Conservation (phyloP, 1,140 invertebrate genomes). For the Drosophila pectinifera region DNA sequence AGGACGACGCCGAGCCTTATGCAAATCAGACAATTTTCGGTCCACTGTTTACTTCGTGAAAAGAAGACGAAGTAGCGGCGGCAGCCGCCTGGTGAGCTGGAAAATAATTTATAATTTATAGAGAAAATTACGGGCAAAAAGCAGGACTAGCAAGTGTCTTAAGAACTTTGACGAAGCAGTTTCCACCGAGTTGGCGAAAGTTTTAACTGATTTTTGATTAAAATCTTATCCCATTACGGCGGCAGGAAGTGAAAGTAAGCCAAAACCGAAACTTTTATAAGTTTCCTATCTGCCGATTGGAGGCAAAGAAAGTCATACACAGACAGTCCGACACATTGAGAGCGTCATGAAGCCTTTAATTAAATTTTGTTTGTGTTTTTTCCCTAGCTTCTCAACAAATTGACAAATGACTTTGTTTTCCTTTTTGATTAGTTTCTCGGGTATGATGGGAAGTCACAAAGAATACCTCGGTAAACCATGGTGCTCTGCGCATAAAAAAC, state of each 20-base stretch:
- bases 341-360: constrained; percentile 35
- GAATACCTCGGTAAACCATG: background rate
- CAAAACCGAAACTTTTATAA: constrained; percentile 41
- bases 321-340: constrained; percentile 25
- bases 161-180: constrained; percentile 49
- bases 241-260: constrained; percentile 27
- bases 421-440: constrained; percentile 30
- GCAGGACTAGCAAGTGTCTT: constrained; percentile 17
- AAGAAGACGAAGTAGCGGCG: background rate
- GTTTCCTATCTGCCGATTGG: constrained; percentile 7
- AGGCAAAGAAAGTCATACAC: constrained; percentile 12
- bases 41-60: constrained; percentile 4
- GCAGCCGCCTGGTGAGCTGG: constrained; percentile 15
- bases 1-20: constrained; percentile 44
- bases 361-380: constrained; percentile 38
- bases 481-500: constrained; percentile 6
- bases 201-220: constrained; percentile 75
- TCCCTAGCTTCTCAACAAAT: constrained; percentile 19
- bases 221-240: constrained; percentile 50
- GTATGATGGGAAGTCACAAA: background rate
- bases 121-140: constrained; percentile 30
- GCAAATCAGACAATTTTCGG: constrained; percentile 54
- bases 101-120: constrained; percentile 54
- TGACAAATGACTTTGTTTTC: constrained; percentile 47
- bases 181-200: constrained; percentile 40